Base-by-base conservation (phyloP, 2,797 vertebrate species). In the Bovichtus variegatus region DNA sequence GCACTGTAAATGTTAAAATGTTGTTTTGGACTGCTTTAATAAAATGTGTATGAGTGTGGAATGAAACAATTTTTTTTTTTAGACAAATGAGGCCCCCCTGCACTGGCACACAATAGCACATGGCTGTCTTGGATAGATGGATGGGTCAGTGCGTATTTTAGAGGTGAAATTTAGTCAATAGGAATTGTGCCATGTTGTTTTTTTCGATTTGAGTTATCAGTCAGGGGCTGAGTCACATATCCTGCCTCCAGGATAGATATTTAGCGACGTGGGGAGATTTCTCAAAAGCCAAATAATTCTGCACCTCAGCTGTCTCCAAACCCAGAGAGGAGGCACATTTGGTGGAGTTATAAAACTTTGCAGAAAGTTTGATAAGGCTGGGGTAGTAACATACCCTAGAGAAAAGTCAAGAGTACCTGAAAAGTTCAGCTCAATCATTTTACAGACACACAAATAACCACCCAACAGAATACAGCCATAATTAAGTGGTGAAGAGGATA, bases 141-240 rank as follows among this genome's bases (percentile, higher is more conserved):
- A 51, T 46, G 10, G 63, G 21, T 41, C 23, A 49, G 16, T 9
- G 2, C 38, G n/a, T 54, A 77, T 63, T 81, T 70, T 18, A 67
- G 49, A 62, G 66, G 13, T 55, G 60, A 76, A 69, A 47, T 25
- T 51, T 76, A 71, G 49, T 76, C 66, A 61, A 58, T 71, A 44
- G n/a, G 19, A 44, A 68, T 76, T 74, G 76, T 51, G 38, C 51
- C 62, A 31, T 51, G 36, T 54, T 74, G 43, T 34, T 66, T 70
- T 66, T 70, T 77, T 72, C 8, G 23, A 83, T 79, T 46, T n/a
- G 12, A 68, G 41, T 58, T 67, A 60, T 78, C 40, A 50, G 40
- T 76, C 59, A 51, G 25, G 41, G 53, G 4, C 44, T n/a, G 60
- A 36, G 73, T 61, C 54, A 46, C 23, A 67, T n/a, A 40, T 8